These are phyloP conservation scores for Henricia sp. DNA, from an alignment of 53 echinoderm and acorn worm genomes.

Conservation along the genomic window DNA sequence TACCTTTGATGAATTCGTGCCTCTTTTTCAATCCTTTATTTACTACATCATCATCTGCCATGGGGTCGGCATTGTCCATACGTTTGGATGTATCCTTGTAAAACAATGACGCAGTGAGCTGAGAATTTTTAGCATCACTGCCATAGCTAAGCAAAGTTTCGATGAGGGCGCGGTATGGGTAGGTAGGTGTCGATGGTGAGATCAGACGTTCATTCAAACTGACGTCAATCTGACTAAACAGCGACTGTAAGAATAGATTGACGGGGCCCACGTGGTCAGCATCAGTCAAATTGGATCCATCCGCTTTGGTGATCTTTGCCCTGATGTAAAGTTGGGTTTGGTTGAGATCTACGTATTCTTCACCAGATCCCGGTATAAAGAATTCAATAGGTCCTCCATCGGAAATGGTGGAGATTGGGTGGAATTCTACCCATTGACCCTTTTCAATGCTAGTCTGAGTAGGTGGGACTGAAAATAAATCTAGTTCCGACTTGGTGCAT, in stretches of 20 bases:
- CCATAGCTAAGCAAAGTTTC: constrained; percentile 64
- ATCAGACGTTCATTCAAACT: constrained; percentile 65
- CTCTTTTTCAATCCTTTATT: constrained; percentile 67
- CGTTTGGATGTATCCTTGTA: too few species aligned
- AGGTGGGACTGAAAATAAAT: too few species aligned
- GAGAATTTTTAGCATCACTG: constrained; percentile 8
- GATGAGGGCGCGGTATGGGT: constrained; percentile 66
- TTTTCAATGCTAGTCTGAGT: too few species aligned
- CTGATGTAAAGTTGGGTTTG: constrained; percentile 48
- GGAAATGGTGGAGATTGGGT: constrained; percentile 61
- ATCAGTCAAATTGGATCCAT: too few species aligned
- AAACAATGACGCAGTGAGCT: constrained; percentile 61
- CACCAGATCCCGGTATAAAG: constrained; percentile 37
- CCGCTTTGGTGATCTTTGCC: constrained; percentile 34
- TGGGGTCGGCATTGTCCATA: constrained; percentile 55
- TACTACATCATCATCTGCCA: background rate
- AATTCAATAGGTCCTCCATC: constrained; percentile 51
- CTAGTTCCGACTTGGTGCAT: constrained; percentile 75
- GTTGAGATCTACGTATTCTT: constrained; percentile 39
- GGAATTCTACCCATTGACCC: constrained; percentile 68
- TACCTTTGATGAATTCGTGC: constrained; percentile 31
- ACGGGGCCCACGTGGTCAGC: constrained; percentile 63
- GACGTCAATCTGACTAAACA: constrained; percentile 68
- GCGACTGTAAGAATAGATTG: constrained; percentile 65
- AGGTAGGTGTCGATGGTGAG: constrained; percentile 66